Base-by-base conservation (phyloP, 2,888 invertebrate species). In the Drosophila atripex region DNA sequence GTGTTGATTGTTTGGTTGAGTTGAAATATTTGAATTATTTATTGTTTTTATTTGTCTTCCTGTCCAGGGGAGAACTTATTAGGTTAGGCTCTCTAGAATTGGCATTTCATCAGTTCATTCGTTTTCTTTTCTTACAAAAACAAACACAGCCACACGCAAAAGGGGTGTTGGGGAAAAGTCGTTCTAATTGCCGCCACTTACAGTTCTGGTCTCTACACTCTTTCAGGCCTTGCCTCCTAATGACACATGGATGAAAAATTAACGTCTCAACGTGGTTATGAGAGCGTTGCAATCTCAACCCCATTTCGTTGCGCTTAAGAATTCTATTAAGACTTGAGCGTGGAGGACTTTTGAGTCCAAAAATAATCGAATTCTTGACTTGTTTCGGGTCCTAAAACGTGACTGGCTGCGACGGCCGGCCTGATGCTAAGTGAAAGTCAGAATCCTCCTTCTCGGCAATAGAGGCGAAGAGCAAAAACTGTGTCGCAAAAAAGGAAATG, bases 151-250 rank as follows among this genome's bases (percentile, higher is more conserved):
- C 35, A 55, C 21, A 30, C 18, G 46, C 8, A 8, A 38, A n/a
- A 21, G 23, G 54, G 57, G 28, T 41, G 3, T 49, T 28, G 35
- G 51, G 16, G 16, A 46, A 52, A 65, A 82, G 77, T 55, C 77
- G 71, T 76, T 65, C 71, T 80, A 85, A 80, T 82, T 82, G 80
- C 79, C 72, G 77, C 59, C 71, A 79, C 76, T 79, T 77, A 72
- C 73, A 75, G 75, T 75, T 45, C 45, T 43, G 41, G 85, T 79
- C 79, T 79, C 73, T 70, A 82, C 77, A 61, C 61, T 64, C 69
- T 74, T 65, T 53, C 43, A 64, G 49, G 41, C 59, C 49, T 35
- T 56, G 46, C 56, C 16, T 47, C 23, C 41, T 57, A 41, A 41
- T 47, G 52, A 68, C 58, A 68, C 23, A 39, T 41, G 30, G 50